A percentile compares a stretch with the other conserved stretches of the same genome.
Conservation (phyloP, 2,797 vertebrate genomes). For the Thaleichthys pacificus region DNA sequence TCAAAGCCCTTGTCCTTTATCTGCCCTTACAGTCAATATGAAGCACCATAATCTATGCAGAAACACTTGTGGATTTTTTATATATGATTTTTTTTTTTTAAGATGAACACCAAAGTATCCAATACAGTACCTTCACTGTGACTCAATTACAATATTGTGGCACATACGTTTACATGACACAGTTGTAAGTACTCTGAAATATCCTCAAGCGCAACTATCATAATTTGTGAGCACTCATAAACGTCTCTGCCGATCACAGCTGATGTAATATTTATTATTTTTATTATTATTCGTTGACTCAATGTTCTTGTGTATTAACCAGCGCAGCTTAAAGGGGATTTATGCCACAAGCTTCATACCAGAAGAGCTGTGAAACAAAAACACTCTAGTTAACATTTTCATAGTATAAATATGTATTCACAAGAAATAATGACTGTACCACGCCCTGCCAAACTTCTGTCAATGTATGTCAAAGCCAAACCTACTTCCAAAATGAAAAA, state of each 20-base stretch:
- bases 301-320: neutral
- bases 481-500: no score
- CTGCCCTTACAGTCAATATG: no score
- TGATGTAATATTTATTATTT: no score
- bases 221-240: no score
- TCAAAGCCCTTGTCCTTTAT: no score
- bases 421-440: neutral
- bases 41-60: no score
- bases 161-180: neutral
- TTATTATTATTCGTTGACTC: no score
- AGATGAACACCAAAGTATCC: neutral
- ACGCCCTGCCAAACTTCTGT: no score
- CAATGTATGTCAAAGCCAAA: no score
- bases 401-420: constrained; percentile 17
- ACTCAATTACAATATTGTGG: neutral
- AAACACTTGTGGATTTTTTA: neutral
- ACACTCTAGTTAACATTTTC: neutral
- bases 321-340: neutral
- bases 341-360: neutral
- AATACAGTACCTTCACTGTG: constrained; percentile 17
- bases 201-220: neutral
- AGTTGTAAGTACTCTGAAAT: neutral
- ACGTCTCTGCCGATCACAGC: no score
- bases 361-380: neutral
- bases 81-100: constrained; percentile 1